A percentile compares a stretch with the other conserved stretches of the same genome.
Evolutionary conservation across 2,888 invertebrate species (phyloP).

Genomic region (Chaitophorus viminalis): DNA sequence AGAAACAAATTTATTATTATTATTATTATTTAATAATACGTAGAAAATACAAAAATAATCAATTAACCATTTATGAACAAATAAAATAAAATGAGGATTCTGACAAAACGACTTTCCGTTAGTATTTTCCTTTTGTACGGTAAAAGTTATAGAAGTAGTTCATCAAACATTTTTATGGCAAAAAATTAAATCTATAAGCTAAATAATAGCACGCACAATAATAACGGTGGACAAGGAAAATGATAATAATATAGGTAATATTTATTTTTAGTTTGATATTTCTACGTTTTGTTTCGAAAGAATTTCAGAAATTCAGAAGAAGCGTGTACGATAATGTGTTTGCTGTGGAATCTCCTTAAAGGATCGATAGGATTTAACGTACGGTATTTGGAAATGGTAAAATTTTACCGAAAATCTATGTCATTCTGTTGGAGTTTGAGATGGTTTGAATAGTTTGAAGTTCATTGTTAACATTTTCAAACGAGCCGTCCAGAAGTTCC

Average conservation of each 20-base stretch:
- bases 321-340: neutral
- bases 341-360: neutral
- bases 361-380: neutral
- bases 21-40: no score
- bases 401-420: neutral
- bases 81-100: no score
- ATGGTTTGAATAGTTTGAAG: neutral
- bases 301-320: neutral
- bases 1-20: no score
- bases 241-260: neutral
- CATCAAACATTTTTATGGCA: no score
- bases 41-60: no score
- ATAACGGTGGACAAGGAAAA: neutral
- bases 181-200: no score
- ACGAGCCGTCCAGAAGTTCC: neutral
- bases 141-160: no score
- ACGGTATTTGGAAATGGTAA: neutral
- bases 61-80: no score
- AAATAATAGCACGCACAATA: no score
- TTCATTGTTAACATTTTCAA: neutral
- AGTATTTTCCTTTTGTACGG: no score
- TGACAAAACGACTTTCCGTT: no score
- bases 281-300: neutral
- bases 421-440: neutral
- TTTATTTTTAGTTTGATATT: neutral